These are phyloP conservation scores for Thripadectes ignobilis DNA, from an alignment of 2,797 vertebrate species.

Conservation along the genomic window DNA sequence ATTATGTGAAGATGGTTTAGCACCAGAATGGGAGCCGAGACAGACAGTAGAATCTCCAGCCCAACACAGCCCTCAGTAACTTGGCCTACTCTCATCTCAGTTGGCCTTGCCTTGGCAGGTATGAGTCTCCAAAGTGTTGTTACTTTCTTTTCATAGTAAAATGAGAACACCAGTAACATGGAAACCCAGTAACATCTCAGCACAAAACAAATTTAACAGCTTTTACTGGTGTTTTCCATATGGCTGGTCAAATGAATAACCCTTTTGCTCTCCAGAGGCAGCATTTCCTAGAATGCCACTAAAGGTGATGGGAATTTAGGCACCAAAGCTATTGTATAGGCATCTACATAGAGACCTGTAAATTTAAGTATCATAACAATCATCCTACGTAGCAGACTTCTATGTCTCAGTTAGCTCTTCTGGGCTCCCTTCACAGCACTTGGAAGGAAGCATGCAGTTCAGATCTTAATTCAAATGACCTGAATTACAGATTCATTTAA, in stretches of 20 bases:
- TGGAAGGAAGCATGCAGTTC: not conserved
- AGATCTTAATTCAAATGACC: not conserved
- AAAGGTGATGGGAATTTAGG: not conserved
- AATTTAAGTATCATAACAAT: not conserved
- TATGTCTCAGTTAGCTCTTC: not conserved
- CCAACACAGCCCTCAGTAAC: not conserved
- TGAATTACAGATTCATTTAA: not conserved
- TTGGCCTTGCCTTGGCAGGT: not conserved
- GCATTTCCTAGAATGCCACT: not conserved
- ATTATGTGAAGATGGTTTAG: accelerated
- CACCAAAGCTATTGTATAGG: not conserved
- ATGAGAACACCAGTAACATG: not conserved
- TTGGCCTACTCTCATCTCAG: not conserved
- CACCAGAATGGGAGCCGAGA: not conserved
- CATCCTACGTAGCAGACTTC: not conserved
- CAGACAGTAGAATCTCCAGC: not conserved
- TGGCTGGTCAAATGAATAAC: not conserved
- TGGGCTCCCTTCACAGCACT: not conserved
- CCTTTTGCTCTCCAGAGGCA: not conserved
- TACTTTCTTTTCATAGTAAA: not conserved
- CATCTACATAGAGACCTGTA: not conserved
- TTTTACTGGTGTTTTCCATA: not conserved
- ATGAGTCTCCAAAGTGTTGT: not conserved
- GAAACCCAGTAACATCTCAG: not conserved
- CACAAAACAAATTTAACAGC: not conserved